These are phyloP conservation scores for Pungitius pungitius DNA, from an alignment of 2,113 vertebrate species.

Conservation along the genomic window DNA sequence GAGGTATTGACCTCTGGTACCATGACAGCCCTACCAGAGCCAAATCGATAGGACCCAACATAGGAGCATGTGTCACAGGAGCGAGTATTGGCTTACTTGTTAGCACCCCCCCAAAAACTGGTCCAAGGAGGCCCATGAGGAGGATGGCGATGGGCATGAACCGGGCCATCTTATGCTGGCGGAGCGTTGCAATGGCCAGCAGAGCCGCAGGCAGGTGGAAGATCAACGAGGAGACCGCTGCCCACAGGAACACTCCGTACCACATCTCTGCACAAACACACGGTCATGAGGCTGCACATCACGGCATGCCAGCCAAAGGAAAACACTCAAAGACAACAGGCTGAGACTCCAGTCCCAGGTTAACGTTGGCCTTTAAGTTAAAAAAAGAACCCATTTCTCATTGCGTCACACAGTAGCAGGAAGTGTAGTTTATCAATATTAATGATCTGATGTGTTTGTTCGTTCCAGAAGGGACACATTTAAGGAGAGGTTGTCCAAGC, in stretches of 20 bases:
- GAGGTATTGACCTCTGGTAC: not conserved
- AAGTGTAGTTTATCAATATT: not conserved
- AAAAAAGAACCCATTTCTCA: not conserved
- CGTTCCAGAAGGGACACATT: not conserved
- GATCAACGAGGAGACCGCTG: conserved; percentile 90
- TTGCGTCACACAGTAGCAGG: not conserved
- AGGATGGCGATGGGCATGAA: conserved; percentile 94
- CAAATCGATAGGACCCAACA: not conserved
- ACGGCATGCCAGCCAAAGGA: not conserved
- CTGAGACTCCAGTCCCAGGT: not conserved
- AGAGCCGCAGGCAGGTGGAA: conserved; percentile 92
- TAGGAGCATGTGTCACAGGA: not conserved
- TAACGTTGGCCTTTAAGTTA: not conserved
- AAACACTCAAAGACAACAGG: not conserved
- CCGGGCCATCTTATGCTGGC: conserved; percentile 91
- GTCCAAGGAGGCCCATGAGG: conserved; percentile 94
- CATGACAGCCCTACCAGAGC: not conserved
- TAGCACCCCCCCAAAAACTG: conserved; percentile 91
- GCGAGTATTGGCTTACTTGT: conserved; percentile 86
- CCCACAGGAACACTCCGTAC: conserved; percentile 97
- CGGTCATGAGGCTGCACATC: not conserved
- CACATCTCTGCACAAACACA: conserved; percentile 90
- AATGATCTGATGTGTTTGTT: not conserved
- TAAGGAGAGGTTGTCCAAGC: not conserved
- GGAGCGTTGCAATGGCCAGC: conserved; percentile 89